phyloP scores from a whole-genome alignment of 2,888 invertebrate genomes.

The Philhelius pedissequus region DNA sequence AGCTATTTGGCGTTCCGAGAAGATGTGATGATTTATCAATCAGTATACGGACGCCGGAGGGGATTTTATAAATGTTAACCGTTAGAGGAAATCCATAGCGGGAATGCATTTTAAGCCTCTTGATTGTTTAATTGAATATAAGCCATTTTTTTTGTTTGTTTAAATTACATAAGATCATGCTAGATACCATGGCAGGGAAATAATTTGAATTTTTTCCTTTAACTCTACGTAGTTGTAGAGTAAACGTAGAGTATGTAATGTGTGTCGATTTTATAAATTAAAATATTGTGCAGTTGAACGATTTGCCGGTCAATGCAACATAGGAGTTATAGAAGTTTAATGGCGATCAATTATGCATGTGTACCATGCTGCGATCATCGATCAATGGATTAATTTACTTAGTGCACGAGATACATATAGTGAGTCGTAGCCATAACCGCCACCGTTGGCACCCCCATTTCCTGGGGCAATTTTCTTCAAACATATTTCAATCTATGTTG shows the following conservation, averaged over 20 bases:
- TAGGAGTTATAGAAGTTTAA: background rate
- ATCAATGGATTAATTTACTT: constrained; percentile 32
- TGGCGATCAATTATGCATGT: constrained; percentile 16
- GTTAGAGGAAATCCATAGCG: background rate
- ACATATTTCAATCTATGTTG: constrained; percentile 22
- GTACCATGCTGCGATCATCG: constrained; percentile 45
- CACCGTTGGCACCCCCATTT: constrained; percentile 35
- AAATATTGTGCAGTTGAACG: constrained; percentile 11
- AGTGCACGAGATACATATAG: constrained; percentile 28
- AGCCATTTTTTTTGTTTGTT: background rate
- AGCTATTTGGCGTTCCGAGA: constrained; percentile 3
- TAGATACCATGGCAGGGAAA: background rate
- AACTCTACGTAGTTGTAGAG: too few species aligned
- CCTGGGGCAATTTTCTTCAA: constrained; percentile 20
- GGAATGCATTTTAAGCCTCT: background rate
- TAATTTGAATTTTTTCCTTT: constrained; percentile 10
- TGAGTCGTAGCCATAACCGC: background rate
- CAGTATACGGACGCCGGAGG: background rate
- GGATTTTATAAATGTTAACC: background rate
- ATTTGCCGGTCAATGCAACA: background rate
- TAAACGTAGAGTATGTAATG: background rate
- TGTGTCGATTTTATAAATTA: constrained; percentile 31
- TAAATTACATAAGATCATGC: background rate
- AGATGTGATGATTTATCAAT: constrained; percentile 25
- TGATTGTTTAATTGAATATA: constrained; percentile 28